A percentile compares a stretch with the other conserved stretches of the same genome.
These are phyloP conservation scores for Drosophila subpulchrella DNA, from an alignment of 1,140 invertebrate genomes.

Conservation along the genomic window DNA sequence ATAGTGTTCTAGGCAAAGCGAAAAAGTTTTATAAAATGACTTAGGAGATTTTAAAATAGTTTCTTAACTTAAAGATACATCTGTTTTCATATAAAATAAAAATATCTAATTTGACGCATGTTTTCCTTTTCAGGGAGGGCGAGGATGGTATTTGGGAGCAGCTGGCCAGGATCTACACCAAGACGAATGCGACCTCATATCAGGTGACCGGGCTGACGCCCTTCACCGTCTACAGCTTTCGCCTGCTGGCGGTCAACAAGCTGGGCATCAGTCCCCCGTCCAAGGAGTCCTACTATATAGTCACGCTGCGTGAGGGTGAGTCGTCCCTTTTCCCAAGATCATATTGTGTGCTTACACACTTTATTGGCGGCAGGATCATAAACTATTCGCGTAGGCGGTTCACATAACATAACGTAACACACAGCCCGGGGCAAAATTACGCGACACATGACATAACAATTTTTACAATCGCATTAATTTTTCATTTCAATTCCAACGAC, in stretches of 20 bases:
- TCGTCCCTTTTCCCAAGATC: conserved; percentile 56
- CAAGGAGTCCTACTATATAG: conserved; percentile 91
- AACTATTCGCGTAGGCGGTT: conserved; percentile 54
- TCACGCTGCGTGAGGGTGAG: conserved; percentile 90
- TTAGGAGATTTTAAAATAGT: no score
- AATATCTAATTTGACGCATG: conserved; percentile 17
- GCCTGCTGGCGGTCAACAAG: conserved; percentile 89
- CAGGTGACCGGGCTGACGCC: conserved; percentile 88
- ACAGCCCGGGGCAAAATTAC: conserved; percentile 10
- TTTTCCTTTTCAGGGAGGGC: conserved; percentile 86
- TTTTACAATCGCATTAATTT: conserved; percentile 82
- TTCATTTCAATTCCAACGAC: conserved; percentile 73
- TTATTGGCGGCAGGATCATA: conserved; percentile 49
- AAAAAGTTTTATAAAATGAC: no score
- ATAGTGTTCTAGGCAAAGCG: no score
- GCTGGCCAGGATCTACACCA: conserved; percentile 87
- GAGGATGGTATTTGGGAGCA: conserved; percentile 89
- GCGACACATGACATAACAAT: conserved; percentile 71
- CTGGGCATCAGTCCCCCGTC: conserved; percentile 89
- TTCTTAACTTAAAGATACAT: no score
- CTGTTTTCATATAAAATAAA: no score
- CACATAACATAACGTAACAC: conserved; percentile 34
- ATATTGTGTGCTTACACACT: conserved; percentile 24
- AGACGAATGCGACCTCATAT: conserved; percentile 88
- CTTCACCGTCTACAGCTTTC: conserved; percentile 91